Evolutionary conservation across 2,888 invertebrate species (phyloP).

Genomic region (Bugula neritina): DNA sequence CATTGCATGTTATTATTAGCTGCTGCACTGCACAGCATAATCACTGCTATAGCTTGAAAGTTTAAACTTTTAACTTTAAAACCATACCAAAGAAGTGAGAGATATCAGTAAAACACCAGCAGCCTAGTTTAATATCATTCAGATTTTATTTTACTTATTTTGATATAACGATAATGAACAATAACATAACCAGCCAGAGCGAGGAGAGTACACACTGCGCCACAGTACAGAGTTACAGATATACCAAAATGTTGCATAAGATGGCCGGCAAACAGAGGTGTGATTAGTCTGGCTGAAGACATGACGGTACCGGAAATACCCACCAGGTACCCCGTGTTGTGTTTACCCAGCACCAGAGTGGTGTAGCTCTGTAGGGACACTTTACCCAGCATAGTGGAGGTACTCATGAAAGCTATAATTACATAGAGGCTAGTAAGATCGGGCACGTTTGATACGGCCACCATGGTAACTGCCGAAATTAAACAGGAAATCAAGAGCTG

Average conservation of each 20-base stretch:
- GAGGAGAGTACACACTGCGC: not conserved
- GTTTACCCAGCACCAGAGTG: not conserved
- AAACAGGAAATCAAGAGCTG: conserved; percentile 3
- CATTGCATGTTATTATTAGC: too few relatives aligned
- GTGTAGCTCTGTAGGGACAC: not conserved
- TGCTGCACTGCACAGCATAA: too few relatives aligned
- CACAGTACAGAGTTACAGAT: not conserved
- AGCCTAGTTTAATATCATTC: too few relatives aligned
- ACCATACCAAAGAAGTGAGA: too few relatives aligned
- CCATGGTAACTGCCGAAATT: not conserved
- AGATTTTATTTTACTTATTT: too few relatives aligned
- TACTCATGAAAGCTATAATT: not conserved
- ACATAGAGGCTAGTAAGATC: not conserved
- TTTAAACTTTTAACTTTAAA: too few relatives aligned
- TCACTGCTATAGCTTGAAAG: too few relatives aligned
- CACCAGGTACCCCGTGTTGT: not conserved
- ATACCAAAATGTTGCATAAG: not conserved
- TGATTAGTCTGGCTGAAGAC: not conserved
- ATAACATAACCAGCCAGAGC: too few relatives aligned
- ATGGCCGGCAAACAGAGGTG: conserved; percentile 3
- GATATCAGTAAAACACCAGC: too few relatives aligned
- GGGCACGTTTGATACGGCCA: not conserved
- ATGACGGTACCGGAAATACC: not conserved
- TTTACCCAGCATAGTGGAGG: conserved; percentile 2
- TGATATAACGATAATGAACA: too few relatives aligned